These are phyloP conservation scores for Apis mellifera DNA, from an alignment of 1,140 invertebrate species.

Conservation along the genomic window Amel_HAv3.1 CM009945.2:4890001-4890500, in stretches of 20 bases:
- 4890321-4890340: not conserved
- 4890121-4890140: constrained; percentile 48
- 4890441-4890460: too few species aligned
- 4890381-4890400: not conserved
- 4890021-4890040: constrained; percentile 48
- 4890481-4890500: too few species aligned
- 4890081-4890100: constrained; percentile 57
- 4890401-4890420: not conserved
- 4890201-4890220: constrained; percentile 26
- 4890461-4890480: too few species aligned
- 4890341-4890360: not conserved
- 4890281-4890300: not conserved
- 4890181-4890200: constrained; percentile 31
- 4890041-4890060: constrained; percentile 54
- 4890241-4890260: not conserved
- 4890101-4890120: constrained; percentile 48
- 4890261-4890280: not conserved
- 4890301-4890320: not conserved
- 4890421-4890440: too few species aligned
- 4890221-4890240: constrained; percentile 5
- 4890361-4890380: not conserved
- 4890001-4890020: not conserved
- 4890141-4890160: constrained; percentile 40
- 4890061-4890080: constrained; percentile 55
- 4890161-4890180: constrained; percentile 20